A percentile compares a stretch with the other conserved stretches of the same genome.
phyloP scores from a whole-genome alignment of 2,113 vertebrate species.

The Potamarius usumacintae region DNA sequence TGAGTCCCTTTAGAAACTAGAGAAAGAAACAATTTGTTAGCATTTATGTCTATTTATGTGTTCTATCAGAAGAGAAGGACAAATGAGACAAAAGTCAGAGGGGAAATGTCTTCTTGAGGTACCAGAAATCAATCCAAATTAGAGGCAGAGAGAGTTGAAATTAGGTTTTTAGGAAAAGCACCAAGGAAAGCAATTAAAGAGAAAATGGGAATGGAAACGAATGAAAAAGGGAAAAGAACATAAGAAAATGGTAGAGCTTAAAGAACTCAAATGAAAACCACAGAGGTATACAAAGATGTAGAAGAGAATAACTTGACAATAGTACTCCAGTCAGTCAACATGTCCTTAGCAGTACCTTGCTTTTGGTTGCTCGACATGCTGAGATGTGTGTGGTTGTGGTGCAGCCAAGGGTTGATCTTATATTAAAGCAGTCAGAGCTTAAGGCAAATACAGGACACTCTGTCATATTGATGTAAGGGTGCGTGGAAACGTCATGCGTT shows the following conservation, averaged over 20 bases:
- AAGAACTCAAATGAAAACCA: neutral
- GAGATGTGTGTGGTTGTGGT: constrained; percentile 22
- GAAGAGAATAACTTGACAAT: neutral
- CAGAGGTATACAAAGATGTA: neutral
- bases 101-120: neutral
- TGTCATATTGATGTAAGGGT: neutral
- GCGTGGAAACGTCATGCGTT: constrained; percentile 11
- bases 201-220: neutral
- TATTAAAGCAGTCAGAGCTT: constrained; percentile 38
- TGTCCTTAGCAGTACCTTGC: constrained; percentile 59
- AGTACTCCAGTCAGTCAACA: neutral
- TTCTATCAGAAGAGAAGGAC: neutral
- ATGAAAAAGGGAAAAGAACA: neutral
- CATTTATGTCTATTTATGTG: neutral
- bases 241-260: neutral
- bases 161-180: neutral
- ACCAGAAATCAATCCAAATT: neutral
- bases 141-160: neutral
- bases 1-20: neutral
- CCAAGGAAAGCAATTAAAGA: neutral
- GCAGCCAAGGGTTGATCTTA: neutral
- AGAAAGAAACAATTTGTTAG: neutral
- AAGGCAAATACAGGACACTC: constrained; percentile 43
- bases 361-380: constrained; percentile 61
- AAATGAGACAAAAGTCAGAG: neutral